Base-by-base conservation (phyloP, 2,113 vertebrate genomes). In the Poicephalus meyeri region DNA sequence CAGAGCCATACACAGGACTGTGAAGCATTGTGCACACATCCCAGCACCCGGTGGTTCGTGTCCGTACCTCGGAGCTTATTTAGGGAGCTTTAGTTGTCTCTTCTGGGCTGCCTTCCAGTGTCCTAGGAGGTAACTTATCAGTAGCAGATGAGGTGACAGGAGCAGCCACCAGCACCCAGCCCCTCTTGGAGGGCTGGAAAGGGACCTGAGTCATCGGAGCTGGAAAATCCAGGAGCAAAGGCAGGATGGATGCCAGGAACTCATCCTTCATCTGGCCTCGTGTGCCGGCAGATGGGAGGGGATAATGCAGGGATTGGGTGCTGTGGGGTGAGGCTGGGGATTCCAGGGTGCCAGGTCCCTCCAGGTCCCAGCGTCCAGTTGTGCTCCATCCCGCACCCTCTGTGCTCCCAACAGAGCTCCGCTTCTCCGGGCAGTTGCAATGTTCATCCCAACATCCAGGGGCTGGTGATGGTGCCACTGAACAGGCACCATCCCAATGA, bases 361-460 rank as follows among this genome's bases (percentile, higher is more conserved):
- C 29, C 52, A 0, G 0, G 21, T 5, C 14, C 20, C 2, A 0
- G 6, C 39, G 42, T n/a, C 39, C 31, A 8, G 29, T 12, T 1
- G 0, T 52, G 46, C 69, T 58, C 60, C 52, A 17, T n/a, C 53
- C 41, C 0, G 0, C 6, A 1, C 9, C 21, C 9, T 63, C 76
- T 21, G 5, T 4, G 31, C 23, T 86, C 49, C 72, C 35, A 52
- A 6, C 56, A 73, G 64, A 82, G n/a, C 37, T 88, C 58, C 46
- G 52, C 63, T 73, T 44, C 39, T 39, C n/a, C 1, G 9, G 71
- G 42, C 47, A 19, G 24, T 72, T 33, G 24, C 65, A 70, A n/a
- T 78, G 35, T 19, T 68, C 7, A 1, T 39, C 68, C 63, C 10
- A 1, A 72, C 16, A 53, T 58, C 63, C 53, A 20, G 47, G 47